Evolutionary conservation across 1,140 invertebrate genomes (phyloP), one percentile per base, ranked within the genome.

Genomic region (Periplaneta americana): DNA sequence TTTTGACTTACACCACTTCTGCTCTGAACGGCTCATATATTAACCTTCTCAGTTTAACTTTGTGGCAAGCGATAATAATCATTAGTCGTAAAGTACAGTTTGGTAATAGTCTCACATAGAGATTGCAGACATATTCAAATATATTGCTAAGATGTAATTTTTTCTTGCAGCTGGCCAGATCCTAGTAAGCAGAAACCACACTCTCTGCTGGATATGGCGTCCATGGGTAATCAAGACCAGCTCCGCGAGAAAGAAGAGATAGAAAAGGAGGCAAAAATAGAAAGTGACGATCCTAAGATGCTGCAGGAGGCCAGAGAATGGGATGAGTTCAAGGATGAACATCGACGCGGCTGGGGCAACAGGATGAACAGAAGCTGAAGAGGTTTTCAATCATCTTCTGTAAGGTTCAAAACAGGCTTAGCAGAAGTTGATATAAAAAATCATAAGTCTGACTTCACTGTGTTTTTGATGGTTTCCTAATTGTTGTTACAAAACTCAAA

Each of bases 321-420:
- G 92, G 98, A 99, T 88, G 97, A 98, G 83, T 98, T 95, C 86
- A 98, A 97, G 88, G 97, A 98, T 90, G 94, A 93, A 36, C 95
- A 97, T 87, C 92, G 94, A 79, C 88, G 96, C 78, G 97, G 97
- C 4, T 96, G 95, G 93, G 97, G 97, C 35, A 98, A 98, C 88
- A 90, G 96, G 57, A 90, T 94, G 85, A 97, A 97, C 87, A 90
- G 95, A 85, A 97, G 96, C 89, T 96, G 91, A 90, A 87, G 35
- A 32, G 13, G 11, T 66, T 66, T 8, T 66, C 6, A n/a, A n/a
- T 66, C 48, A 66, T 22, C 10, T 66, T 66, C 6, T 66, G 10
- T n/a, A 66, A 66, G 6, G 28, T 66, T 66, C 28, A 48, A n/a
- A n/a, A n/a, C n/a, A n/a, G n/a, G n/a, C n/a, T n/a, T n/a, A n/a